Evolutionary conservation across 2,888 invertebrate genomes (phyloP).

Genomic region (Cosmopolites sordidus): DNA sequence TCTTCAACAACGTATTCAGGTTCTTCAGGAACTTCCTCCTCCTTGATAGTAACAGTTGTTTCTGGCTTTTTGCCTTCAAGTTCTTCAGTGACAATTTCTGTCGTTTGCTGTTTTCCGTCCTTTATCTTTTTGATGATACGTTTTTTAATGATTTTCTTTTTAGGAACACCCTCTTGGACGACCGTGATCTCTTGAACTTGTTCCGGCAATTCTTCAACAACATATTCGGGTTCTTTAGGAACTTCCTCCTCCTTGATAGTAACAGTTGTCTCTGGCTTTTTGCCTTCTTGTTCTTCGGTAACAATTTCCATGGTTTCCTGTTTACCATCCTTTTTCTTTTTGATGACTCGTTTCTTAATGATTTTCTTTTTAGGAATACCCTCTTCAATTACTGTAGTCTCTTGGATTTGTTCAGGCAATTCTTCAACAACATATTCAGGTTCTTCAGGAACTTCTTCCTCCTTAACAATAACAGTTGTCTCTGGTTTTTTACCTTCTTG

Average conservation of each 20-base stretch:
- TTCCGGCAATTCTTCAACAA: slow-evolving; percentile 44
- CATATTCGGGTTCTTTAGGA: slow-evolving; percentile 33
- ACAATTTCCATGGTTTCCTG: slow-evolving; percentile 40
- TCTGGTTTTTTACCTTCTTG: slow-evolving; percentile 37
- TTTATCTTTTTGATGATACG: slow-evolving; percentile 45
- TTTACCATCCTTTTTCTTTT: slow-evolving; percentile 45
- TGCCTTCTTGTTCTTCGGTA: slow-evolving; percentile 26
- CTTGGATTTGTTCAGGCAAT: slow-evolving; percentile 34
- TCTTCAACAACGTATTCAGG: slow-evolving; percentile 31
- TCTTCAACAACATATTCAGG: slow-evolving; percentile 32
- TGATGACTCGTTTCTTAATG: slow-evolving; percentile 45
- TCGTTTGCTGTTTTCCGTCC: slow-evolving; percentile 35
- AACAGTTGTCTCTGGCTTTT: slow-evolving; percentile 35
- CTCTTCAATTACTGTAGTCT: slow-evolving; percentile 27
- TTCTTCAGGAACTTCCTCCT: slow-evolving; percentile 29
- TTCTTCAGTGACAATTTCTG: slow-evolving; percentile 41
- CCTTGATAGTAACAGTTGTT: slow-evolving; percentile 38
- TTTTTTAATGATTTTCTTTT: slow-evolving; percentile 41
- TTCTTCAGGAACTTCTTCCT: slow-evolving; percentile 15
- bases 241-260: slow-evolving; percentile 25
- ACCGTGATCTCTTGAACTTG: slow-evolving; percentile 40
- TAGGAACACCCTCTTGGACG: slow-evolving; percentile 29
- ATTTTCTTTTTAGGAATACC: slow-evolving; percentile 32
- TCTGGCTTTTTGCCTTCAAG: slow-evolving; percentile 40
- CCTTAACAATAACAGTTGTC: slow-evolving; percentile 35